A percentile compares a stretch with the other conserved stretches of the same genome.
These are phyloP conservation scores for Nemurella pictetii DNA, from an alignment of 2,888 invertebrate species.

Conservation along the genomic window DNA sequence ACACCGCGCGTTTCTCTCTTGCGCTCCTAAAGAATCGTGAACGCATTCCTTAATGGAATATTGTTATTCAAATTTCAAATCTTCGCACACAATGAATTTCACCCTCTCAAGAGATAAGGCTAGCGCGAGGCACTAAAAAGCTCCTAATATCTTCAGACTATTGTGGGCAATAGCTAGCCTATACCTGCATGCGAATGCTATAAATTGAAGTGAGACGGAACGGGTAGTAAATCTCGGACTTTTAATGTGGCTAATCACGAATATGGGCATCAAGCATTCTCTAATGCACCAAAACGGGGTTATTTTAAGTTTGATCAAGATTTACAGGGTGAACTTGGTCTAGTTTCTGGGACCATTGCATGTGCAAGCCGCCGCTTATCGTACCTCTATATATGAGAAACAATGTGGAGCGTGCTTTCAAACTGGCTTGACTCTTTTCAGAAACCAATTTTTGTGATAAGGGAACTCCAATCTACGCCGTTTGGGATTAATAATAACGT, in stretches of 20 bases:
- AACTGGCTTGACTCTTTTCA: neutral
- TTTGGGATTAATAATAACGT: neutral
- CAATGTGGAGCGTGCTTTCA: neutral
- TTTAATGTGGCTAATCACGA: constrained; percentile 3
- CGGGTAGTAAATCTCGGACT: neutral
- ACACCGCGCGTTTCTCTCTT: neutral
- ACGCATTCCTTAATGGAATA: neutral
- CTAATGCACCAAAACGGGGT: neutral
- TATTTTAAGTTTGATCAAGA: neutral
- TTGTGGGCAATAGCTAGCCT: neutral
- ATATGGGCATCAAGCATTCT: neutral
- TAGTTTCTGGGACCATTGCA: neutral
- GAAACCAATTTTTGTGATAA: neutral
- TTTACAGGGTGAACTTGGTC: neutral
- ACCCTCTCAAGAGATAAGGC: neutral
- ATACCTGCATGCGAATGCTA: neutral
- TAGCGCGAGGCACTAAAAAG: neutral
- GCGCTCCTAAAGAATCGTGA: neutral
- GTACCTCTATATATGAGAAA: neutral
- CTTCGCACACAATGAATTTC: neutral
- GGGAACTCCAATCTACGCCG: neutral
- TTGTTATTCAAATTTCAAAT: neutral
- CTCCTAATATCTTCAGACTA: neutral
- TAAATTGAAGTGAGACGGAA: constrained; percentile 2
- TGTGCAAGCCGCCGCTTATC: neutral